Conservation (phyloP, 2,797 vertebrate species). For the Darevskia mixta region DNA sequence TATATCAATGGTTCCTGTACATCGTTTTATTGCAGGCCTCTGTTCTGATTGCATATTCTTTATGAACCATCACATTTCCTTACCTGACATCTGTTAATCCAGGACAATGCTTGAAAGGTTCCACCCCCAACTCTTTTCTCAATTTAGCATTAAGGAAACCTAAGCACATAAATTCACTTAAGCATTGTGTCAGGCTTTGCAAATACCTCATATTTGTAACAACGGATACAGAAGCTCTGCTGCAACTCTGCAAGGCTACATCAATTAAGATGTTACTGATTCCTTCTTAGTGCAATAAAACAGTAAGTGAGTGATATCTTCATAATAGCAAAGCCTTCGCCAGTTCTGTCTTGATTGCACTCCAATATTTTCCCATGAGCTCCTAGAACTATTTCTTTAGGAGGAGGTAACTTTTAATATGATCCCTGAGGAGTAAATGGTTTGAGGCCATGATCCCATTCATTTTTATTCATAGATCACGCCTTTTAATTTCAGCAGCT, state of each 20-base stretch:
- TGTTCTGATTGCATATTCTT: background rate
- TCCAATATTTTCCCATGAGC: background rate
- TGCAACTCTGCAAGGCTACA: constrained; percentile 7
- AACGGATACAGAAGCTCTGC: background rate
- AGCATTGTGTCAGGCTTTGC: background rate
- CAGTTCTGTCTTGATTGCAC: background rate
- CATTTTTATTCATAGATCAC: background rate
- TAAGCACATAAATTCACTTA: constrained; percentile 3
- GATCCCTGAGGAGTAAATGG: background rate
- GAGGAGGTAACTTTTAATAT: background rate
- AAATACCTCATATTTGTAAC: background rate
- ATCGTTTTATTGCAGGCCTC: background rate
- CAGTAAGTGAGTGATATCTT: constrained; percentile 4
- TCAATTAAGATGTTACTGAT: constrained; percentile 3
- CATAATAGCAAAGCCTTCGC: background rate
- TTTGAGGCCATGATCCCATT: background rate
- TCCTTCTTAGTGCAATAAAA: constrained; percentile 17
- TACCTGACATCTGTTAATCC: background rate
- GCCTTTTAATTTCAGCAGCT: background rate
- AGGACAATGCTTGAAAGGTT: background rate
- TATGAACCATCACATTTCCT: background rate
- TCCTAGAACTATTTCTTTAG: background rate
- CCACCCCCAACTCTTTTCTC: background rate
- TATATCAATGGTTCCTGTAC: background rate
- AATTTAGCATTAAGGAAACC: background rate